Conservation (phyloP, 1,140 invertebrate genomes). For the Eulimnadia texana region DNA sequence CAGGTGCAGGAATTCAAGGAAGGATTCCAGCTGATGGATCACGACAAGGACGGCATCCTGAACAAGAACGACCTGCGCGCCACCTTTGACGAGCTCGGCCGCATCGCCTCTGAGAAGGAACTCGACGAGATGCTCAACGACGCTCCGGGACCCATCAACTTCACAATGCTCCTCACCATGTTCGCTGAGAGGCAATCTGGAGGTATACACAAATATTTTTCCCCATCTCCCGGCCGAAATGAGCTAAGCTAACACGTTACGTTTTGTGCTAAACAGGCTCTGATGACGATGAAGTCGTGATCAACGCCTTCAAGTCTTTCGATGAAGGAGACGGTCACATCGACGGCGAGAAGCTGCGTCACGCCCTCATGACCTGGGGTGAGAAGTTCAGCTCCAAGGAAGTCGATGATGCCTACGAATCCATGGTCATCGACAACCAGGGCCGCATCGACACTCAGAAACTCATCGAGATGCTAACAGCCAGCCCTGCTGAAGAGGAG, state of each 20-base stretch:
- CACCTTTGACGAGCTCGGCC: constrained; percentile 88
- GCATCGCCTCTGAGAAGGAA: constrained; percentile 75
- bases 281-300: constrained; percentile 88
- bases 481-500: constrained; percentile 53
- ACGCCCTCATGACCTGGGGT: constrained; percentile 87
- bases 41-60: constrained; percentile 95
- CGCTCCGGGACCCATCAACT: constrained; percentile 84
- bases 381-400: constrained; percentile 89
- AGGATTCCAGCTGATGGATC: constrained; percentile 96
- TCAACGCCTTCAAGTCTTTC: constrained; percentile 89
- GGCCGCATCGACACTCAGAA: constrained; percentile 81
- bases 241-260: constrained; percentile 1
- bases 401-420: constrained; percentile 86
- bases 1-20: constrained; percentile 94
- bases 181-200: constrained; percentile 79
- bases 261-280: constrained; percentile 24
- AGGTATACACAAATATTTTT: constrained; percentile 20
- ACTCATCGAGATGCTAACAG: constrained; percentile 74
- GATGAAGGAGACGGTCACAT: constrained; percentile 71
- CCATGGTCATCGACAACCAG: constrained; percentile 84
- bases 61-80: constrained; percentile 88
- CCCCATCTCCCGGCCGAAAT: too few relatives aligned
- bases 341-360: constrained; percentile 75
- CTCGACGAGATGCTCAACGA: constrained; percentile 80
- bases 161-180: constrained; percentile 81